Evolutionary conservation across 1,140 invertebrate genomes (phyloP).

Genomic region (Mylabris phalerata): DNA sequence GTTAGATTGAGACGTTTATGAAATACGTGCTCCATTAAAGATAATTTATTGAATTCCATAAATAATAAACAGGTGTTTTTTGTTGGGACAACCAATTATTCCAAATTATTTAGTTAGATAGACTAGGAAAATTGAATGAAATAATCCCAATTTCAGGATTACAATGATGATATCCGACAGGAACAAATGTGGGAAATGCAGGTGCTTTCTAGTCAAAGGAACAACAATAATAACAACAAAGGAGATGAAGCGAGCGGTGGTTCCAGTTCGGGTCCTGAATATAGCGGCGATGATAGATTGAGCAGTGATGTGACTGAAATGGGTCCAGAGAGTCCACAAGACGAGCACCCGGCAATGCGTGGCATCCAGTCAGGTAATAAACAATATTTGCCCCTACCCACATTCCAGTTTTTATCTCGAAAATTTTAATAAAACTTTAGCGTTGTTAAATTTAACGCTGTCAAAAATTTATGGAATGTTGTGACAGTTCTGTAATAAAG

Average conservation of each 20-base stretch:
- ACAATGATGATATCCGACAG: constrained; percentile 80
- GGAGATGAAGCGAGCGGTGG: constrained; percentile 31
- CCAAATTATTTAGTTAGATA: no score
- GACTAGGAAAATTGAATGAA: no score
- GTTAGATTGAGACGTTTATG: no score
- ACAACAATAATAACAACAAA: constrained; percentile 28
- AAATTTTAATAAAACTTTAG: no score
- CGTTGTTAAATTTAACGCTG: no score
- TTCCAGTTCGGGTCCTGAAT: constrained; percentile 21
- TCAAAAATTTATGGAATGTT: no score
- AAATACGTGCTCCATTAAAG: no score
- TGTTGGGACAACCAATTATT: no score
- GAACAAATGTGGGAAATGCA: constrained; percentile 83
- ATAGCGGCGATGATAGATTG: constrained; percentile 36
- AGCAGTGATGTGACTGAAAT: constrained; percentile 35
- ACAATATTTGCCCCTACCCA: not conserved
- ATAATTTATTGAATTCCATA: no score
- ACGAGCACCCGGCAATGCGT: constrained; percentile 39
- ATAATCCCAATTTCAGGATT: constrained; percentile 44
- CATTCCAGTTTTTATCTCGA: no score
- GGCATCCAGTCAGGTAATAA: constrained; percentile 44
- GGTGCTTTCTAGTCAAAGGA: constrained; percentile 36
- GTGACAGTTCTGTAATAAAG: no score
- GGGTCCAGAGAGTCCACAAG: constrained; percentile 42
- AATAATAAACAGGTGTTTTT: no score